Base-by-base conservation (phyloP, 2,113 vertebrate species). In the Dasyurus viverrinus region DNA sequence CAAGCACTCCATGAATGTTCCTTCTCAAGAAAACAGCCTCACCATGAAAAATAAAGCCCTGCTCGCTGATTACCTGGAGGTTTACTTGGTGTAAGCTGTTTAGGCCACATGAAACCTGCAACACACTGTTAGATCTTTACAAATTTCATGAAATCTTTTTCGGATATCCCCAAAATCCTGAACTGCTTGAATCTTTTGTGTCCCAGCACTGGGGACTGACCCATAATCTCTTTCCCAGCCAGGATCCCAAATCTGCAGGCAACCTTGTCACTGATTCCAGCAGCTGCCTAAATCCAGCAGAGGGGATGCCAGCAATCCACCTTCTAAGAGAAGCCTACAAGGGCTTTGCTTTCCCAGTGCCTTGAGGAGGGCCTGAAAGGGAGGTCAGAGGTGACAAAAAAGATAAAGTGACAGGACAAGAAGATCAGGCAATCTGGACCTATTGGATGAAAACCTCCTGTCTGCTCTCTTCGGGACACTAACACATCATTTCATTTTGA, bases 181-280 rank as follows among this genome's bases (percentile, higher is more conserved):
- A 99, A 99, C 98, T 97, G 99, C 98, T 99, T 99, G 98, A 99
- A 99, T 99, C 98, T 98, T 99, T 99, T 99, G 99, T 99, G 98
- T 98, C 98, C 98, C 98, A 98, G 99, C 99, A 98, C 98, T 98
- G 98, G 98, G 98, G 99, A 98, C 98, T 99, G 98, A 99, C 98
- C 97, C 98, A 98, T 99, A 99, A 99, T 99, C 99, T 99, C 99
- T 99, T 99, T 99, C 99, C 99, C 99, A 99, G 99, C 99, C 98
- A 98, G 99, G 98, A 98, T 98, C 98, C 99, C 98, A 99, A 99
- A 99, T 99, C 99, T 98, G 98, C 97, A 98, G 98, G 99, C 99
- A 99, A 99, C 99, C 99, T 99, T 99, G 99, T 99, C 98, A 98
- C 98, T 98, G 99, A 99, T 98, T 98, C 99, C 98, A 98, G 99